phyloP scores from a whole-genome alignment of 2,113 vertebrate genomes.

The Salvator merianae region DNA sequence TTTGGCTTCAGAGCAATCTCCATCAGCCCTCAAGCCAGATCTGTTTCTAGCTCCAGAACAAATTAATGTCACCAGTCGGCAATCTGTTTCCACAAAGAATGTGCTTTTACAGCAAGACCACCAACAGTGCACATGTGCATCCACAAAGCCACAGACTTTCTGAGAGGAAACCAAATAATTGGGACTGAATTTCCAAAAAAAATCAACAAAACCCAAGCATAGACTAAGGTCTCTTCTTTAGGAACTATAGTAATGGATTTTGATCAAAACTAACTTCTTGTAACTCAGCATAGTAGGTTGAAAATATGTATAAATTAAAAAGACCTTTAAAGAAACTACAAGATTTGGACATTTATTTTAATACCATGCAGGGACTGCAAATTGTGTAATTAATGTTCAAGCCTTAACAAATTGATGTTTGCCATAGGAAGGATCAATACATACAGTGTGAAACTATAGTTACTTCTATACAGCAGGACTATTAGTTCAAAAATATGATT shows the following conservation, averaged over 20 bases:
- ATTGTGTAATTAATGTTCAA: no score
- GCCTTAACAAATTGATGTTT: background rate
- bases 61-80: background rate
- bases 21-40: background rate
- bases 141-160: slow-evolving; percentile 4
- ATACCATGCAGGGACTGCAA: no score
- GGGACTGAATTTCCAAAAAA: background rate
- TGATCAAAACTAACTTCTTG: background rate
- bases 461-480: background rate
- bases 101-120: slow-evolving; percentile 12
- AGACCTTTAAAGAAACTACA: background rate
- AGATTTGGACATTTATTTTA: no score
- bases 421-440: background rate
- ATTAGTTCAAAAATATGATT: background rate
- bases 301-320: background rate
- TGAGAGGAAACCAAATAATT: slow-evolving; percentile 10
- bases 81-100: slow-evolving; percentile 8
- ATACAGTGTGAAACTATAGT: background rate
- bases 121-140: slow-evolving; percentile 1
- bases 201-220: background rate
- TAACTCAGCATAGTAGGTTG: background rate
- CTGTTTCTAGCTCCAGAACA: background rate
- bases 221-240: background rate
- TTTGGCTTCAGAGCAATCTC: background rate
- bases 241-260: background rate